Evolutionary conservation across 2,888 invertebrate species (phyloP).

Genomic region (Gisinianus flammeolus): DNA sequence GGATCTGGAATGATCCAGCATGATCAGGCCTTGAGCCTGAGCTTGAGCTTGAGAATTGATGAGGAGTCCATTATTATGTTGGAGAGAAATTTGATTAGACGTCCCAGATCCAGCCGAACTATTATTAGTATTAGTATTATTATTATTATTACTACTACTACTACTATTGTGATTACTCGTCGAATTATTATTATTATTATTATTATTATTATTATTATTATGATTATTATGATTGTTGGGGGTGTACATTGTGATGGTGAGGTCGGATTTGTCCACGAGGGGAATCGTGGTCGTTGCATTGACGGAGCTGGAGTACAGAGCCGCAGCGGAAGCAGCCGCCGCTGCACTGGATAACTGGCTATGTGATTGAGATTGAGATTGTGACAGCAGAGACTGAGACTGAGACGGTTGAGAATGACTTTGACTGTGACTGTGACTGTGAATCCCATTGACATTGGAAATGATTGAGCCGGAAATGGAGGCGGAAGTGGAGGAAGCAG

Average conservation of each 20-base stretch:
- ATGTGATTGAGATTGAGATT: not conserved
- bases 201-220: constrained; percentile 3
- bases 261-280: constrained; percentile 55
- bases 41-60: not conserved
- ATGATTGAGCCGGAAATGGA: not conserved
- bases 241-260: constrained; percentile 58
- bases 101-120: too few species aligned
- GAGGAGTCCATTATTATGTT: not conserved
- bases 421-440: not conserved
- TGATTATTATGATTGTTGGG: constrained; percentile 35
- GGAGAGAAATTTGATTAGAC: too few species aligned
- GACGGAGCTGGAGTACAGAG: constrained; percentile 20
- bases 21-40: not conserved
- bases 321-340: not conserved
- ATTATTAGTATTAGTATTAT: too few species aligned
- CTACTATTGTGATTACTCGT: constrained; percentile 2
- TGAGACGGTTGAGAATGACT: not conserved
- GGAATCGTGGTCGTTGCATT: constrained; percentile 46
- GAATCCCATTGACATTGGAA: not conserved
- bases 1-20: constrained; percentile 14
- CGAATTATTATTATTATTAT: constrained; percentile 36
- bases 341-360: not conserved
- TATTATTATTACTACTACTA: constrained; percentile 34
- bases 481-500: constrained; percentile 23
- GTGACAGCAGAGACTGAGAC: not conserved